phyloP scores from a whole-genome alignment of 2,888 invertebrate species.

The Metopia argyrocephala region DNA sequence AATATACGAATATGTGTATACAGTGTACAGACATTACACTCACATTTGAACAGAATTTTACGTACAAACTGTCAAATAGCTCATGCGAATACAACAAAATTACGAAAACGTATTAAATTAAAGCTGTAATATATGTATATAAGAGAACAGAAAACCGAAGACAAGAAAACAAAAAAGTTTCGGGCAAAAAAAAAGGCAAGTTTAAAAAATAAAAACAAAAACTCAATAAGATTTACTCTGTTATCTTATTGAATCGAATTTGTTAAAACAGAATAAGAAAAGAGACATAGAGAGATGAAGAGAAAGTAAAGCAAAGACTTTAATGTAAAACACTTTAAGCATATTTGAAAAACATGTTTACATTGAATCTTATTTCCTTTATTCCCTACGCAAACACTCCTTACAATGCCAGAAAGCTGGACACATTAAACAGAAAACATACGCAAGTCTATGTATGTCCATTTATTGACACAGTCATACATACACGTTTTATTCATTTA shows the following conservation, averaged over 20 bases:
- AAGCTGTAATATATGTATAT: neutral
- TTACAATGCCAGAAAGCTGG: neutral
- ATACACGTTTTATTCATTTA: slow-evolving; percentile 20
- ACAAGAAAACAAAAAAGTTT: neutral
- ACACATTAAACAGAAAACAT: neutral
- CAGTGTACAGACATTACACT: neutral
- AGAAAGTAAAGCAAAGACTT: slow-evolving; percentile 14
- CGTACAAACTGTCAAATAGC: no score
- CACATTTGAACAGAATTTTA: neutral
- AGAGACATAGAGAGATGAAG: neutral
- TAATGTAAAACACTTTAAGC: slow-evolving; percentile 51
- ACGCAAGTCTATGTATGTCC: neutral
- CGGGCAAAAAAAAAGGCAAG: neutral
- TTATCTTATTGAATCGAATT: no score
- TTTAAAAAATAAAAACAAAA: neutral
- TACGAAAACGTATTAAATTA: slow-evolving; percentile 14
- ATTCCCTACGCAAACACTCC: slow-evolving; percentile 6
- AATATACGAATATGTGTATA: neutral
- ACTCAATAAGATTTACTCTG: slow-evolving; percentile 3
- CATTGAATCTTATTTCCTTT: slow-evolving; percentile 55
- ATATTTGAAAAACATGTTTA: slow-evolving; percentile 53
- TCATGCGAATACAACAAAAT: no score
- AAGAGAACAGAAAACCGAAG: neutral
- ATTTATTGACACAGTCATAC: slow-evolving; percentile 8
- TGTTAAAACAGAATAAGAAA: slow-evolving; percentile 17